Evolutionary conservation across 2,888 invertebrate species (phyloP), one percentile per base, ranked within the genome.

Genomic region (Rapana venosa): DNA sequence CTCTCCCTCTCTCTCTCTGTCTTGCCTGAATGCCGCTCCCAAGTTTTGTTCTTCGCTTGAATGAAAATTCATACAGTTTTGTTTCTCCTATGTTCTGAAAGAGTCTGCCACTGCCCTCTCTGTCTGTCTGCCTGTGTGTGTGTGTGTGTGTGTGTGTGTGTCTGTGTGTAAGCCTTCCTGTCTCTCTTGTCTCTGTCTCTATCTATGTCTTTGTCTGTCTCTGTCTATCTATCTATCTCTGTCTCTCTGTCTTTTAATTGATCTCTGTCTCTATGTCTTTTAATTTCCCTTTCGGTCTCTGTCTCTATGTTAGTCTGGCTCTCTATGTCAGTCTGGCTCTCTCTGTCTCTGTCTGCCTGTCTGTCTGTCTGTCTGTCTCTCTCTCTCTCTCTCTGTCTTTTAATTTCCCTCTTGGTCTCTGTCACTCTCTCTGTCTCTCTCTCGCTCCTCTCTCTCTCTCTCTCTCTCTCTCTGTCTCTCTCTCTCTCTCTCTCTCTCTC

Each of bases 11-110:
- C 5, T 70, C 22, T 70, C 74, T 30, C n/a, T 74, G n/a, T 11
- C n/a, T 74, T 26, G 26, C 11, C 26, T 74, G n/a, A 74, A 74
- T 74, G n/a, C 13, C 8, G 30, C 74, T n/a, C 74, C 77, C 17
- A 30, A 32, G 83, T 36, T 83, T 83, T 83, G 47, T 36, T 83
- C 83, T 47, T 5, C 22, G 83, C 13, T 83, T 83, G n/a, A 83
- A 83, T 47, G 83, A 47, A 13, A 56, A 77, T 47, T 47, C 47
- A 83, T 6, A n/a, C 22, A 70, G 20, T 70, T 70, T 70, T 70
- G 70, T 70, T 61, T 70, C 26, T 70, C 70, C 11, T 70, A 13
- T 26, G 22, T 2, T 2, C 22, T 47, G 47, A 47, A 47, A 47
- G 47, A 47, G 11, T 83, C 47, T n/a, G 20, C 5, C 47, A 47